Conservation (phyloP, 1,140 invertebrate genomes). For the Stegodyphus mimosarum region DNA sequence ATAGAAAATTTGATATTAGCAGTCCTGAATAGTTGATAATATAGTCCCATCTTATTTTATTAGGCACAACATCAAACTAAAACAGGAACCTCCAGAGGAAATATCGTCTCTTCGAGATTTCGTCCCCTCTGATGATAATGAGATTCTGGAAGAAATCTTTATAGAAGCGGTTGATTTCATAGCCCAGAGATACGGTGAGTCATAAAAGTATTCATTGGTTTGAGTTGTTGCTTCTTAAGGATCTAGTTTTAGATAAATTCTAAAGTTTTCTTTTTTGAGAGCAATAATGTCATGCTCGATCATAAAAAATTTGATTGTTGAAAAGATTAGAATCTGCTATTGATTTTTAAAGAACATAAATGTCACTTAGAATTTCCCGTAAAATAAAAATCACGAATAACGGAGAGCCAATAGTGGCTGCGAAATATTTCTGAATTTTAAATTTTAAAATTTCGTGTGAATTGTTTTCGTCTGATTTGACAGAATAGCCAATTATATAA, state of each 20-base stretch:
- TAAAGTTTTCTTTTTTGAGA: neutral
- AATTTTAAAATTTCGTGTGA: no score
- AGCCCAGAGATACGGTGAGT: slow-evolving; percentile 33
- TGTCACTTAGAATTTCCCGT: no score
- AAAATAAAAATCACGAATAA: no score
- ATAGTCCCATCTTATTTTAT: neutral
- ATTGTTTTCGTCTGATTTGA: no score
- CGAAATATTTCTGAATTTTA: no score
- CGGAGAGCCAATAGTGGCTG: no score
- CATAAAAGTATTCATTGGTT: neutral
- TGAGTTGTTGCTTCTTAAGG: no score
- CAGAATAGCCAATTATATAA: no score
- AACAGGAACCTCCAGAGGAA: slow-evolving; percentile 30
- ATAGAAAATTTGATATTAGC: no score
- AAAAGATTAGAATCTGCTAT: neutral
- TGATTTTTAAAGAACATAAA: no score
- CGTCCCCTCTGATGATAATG: slow-evolving; percentile 26
- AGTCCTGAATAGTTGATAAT: no score
- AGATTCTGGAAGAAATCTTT: slow-evolving; percentile 46
- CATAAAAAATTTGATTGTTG: neutral
- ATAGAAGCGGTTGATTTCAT: slow-evolving; percentile 36
- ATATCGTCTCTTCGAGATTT: slow-evolving; percentile 35
- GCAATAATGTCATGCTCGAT: neutral
- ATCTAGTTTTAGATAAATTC: no score
- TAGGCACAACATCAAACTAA: slow-evolving; percentile 35